Conservation (phyloP, 2,113 vertebrate species). For the Clarias gariepinus region DNA sequence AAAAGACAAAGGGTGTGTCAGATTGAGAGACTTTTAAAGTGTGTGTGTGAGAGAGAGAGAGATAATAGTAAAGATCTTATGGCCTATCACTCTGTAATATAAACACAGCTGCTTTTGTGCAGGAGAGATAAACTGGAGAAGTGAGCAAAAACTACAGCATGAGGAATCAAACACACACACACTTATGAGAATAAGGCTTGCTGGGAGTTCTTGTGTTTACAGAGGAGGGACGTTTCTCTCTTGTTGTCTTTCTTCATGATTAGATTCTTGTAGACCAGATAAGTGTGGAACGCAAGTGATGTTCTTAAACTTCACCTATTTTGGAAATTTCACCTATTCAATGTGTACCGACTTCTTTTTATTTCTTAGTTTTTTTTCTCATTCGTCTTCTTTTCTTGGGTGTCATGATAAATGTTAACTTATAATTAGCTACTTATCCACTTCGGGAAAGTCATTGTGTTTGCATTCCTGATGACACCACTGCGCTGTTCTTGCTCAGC, state of each 20-base stretch:
- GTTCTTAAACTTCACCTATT: conserved; percentile 9
- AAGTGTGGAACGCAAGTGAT: conserved; percentile 8
- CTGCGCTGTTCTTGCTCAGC: not conserved
- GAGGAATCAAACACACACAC: conserved; percentile 23
- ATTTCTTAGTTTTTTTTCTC: too few relatives aligned
- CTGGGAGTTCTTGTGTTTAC: conserved; percentile 22
- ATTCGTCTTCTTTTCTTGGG: not conserved
- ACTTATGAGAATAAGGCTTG: not conserved
- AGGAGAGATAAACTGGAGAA: conserved; percentile 22
- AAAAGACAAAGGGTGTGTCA: conserved; percentile 23
- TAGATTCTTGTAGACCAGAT: not conserved
- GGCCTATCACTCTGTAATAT: conserved; percentile 32
- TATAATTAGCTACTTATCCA: not conserved
- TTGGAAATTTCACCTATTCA: not conserved
- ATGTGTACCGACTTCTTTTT: not conserved
- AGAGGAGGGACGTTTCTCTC: not conserved
- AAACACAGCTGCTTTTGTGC: conserved; percentile 51
- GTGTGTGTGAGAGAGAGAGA: not conserved
- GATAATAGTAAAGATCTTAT: not conserved
- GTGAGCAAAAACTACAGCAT: conserved; percentile 26
- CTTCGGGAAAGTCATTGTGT: not conserved
- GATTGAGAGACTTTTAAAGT: not conserved
- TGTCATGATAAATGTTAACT: not conserved
- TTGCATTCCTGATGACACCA: not conserved
- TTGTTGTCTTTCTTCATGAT: conserved; percentile 19